Conservation (phyloP, 2,888 invertebrate genomes). For the Metopia argyrocephala region DNA sequence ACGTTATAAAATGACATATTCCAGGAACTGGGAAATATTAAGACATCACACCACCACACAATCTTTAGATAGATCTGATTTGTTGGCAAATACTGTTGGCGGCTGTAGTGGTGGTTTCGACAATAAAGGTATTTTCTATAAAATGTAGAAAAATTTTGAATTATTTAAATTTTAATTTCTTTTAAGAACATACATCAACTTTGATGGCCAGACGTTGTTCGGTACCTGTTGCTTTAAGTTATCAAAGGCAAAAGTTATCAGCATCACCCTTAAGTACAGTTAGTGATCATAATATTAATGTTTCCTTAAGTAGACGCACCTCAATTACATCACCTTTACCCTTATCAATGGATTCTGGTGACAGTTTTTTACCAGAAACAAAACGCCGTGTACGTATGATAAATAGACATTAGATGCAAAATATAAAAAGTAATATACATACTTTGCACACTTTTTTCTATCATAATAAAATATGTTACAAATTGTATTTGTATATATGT, state of each 20-base stretch:
- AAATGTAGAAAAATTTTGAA: not conserved
- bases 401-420: slow-evolving; percentile 72
- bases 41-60: slow-evolving; percentile 56
- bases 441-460: too few relatives aligned
- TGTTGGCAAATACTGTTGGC: slow-evolving; percentile 13
- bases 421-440: not conserved
- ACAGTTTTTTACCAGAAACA: slow-evolving; percentile 66
- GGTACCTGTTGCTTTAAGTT: slow-evolving; percentile 70
- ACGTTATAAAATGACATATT: slow-evolving; percentile 7
- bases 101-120: not conserved
- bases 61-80: slow-evolving; percentile 58
- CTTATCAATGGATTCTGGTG: slow-evolving; percentile 51
- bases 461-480: too few relatives aligned
- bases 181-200: slow-evolving; percentile 37
- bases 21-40: slow-evolving; percentile 56
- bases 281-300: slow-evolving; percentile 36
- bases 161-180: slow-evolving; percentile 1
- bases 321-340: slow-evolving; percentile 58
- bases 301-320: slow-evolving; percentile 65
- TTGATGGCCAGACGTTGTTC: slow-evolving; percentile 69
- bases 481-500: too few relatives aligned
- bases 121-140: slow-evolving; percentile 41
- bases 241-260: slow-evolving; percentile 68
- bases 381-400: slow-evolving; percentile 77
- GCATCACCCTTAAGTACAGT: slow-evolving; percentile 34